Base-by-base conservation (phyloP, 2,888 invertebrate species). In the Teleiodes luculella region DNA sequence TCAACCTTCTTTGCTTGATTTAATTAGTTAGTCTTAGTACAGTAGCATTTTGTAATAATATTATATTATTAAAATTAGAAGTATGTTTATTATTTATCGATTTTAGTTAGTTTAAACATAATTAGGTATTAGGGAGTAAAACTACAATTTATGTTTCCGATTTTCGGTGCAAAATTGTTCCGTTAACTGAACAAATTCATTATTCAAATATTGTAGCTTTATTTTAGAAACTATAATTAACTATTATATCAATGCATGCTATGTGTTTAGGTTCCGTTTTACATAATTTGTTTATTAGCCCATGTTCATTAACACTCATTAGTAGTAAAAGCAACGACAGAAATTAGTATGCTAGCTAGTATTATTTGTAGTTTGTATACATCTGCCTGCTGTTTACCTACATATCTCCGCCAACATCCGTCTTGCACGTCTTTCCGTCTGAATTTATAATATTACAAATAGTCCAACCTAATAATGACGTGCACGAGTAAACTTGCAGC, bases 1-100 rank as follows among this genome's bases (percentile, higher is more conserved):
- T 88, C 87, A 88, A 87, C 69, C 70, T 76, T 76, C 66, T 80
- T 69, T 74, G 86, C 86, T 86, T 86, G 72, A 73, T 68, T 73
- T 70, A 14, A 71, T 68, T 64, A 62, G 73, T 71, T 78, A 74
- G 68, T 71, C 70, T 63, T 72, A 67, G 78, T 66, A 67, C 69
- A 57, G 63, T 74, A 73, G 70, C 67, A 50, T 66, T 67, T 74
- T 63, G 68, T 77, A 81, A n/a, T n/a, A n/a, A n/a, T 80, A 75
- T 80, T 70, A n/a, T 60, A 3, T 11, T 16, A 20, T 41, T 3
- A 24, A 24, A 24, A 24, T 24, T 24, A 24, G 24, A 24, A 4
- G 24, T 24, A 4, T 24, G 24, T 24, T 24, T 24, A 24, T 24
- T 20, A 18, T 2, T 41, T 37, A 37, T 4, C 16, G 4, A 37